phyloP scores from a whole-genome alignment of 2,888 invertebrate genomes.

The Idaea aversata region DNA sequence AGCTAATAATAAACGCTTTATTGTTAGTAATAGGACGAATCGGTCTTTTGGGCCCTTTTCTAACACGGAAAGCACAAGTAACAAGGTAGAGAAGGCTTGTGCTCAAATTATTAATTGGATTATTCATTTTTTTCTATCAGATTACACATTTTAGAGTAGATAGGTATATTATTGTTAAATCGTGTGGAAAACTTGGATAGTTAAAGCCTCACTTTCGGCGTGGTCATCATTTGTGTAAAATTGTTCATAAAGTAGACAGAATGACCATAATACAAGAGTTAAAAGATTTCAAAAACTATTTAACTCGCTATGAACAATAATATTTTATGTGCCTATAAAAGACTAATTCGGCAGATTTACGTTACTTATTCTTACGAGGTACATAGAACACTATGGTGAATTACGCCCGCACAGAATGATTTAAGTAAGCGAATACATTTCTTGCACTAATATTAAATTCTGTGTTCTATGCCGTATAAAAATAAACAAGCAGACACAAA shows the following conservation, averaged over 20 bases:
- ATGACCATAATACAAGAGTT: conserved; percentile 52
- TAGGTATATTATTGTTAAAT: not conserved
- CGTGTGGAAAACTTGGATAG: not conserved
- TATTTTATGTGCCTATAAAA: conserved; percentile 58
- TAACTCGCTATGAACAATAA: conserved; percentile 48
- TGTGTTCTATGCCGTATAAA: conserved; percentile 8
- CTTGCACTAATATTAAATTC: conserved; percentile 16
- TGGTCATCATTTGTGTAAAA: conserved; percentile 18
- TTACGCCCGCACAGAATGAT: conserved; percentile 39
- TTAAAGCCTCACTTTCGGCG: conserved; percentile 38
- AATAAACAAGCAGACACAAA: conserved; percentile 30
- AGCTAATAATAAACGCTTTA: conserved; percentile 37
- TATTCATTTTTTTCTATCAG: conserved; percentile 19
- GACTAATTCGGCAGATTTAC: conserved; percentile 73
- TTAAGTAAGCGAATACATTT: conserved; percentile 23
- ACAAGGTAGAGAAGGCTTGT: conserved; percentile 27
- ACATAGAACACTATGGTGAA: conserved; percentile 72
- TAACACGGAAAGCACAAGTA: conserved; percentile 21
- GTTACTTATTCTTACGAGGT: conserved; percentile 50
- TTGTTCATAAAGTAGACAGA: conserved; percentile 51
- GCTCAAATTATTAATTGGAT: conserved; percentile 18
- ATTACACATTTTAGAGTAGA: conserved; percentile 41
- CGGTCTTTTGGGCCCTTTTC: conserved; percentile 61
- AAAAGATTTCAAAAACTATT: conserved; percentile 66
- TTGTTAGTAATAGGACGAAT: conserved; percentile 67